A percentile compares a stretch with the other conserved stretches of the same genome.
Conservation (phyloP, 2,113 vertebrate genomes). For the Nestor notabilis region DNA sequence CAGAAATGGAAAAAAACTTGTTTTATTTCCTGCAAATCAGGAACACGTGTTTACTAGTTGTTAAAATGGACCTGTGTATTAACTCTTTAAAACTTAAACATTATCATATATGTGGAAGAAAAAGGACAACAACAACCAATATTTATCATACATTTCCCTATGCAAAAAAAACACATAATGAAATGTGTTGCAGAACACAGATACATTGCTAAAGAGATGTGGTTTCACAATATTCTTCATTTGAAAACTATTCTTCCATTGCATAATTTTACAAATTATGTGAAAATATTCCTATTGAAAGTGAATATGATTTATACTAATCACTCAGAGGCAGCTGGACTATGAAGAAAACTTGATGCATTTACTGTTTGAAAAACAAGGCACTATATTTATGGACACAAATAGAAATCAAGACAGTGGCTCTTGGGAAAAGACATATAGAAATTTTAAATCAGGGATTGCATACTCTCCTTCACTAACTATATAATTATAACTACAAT, state of each 20-base stretch:
- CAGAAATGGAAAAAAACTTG: not conserved
- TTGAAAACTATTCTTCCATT: slow-evolving; percentile 29
- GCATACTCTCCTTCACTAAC: not conserved
- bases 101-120: not conserved
- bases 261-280: slow-evolving; percentile 25
- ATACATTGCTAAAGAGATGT: not conserved
- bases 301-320: not conserved
- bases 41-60: not conserved
- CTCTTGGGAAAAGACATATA: not conserved
- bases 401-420: not conserved
- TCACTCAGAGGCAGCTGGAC: not conserved
- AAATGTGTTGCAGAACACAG: not conserved
- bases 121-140: rapidly evolving
- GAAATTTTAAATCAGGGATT: not conserved
- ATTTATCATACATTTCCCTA: not conserved
- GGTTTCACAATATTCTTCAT: slow-evolving; percentile 11
- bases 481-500: slow-evolving; percentile 3
- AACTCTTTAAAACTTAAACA: not conserved
- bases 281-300: slow-evolving; percentile 47
- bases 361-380: not conserved
- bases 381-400: not conserved
- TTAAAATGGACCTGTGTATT: not conserved
- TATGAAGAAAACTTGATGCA: not conserved
- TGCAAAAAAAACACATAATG: not conserved
- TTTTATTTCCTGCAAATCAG: slow-evolving; percentile 24